Evolutionary conservation across 2,888 invertebrate species (phyloP), one percentile per base, ranked within the genome.

Genomic region (Psylliodes chrysocephalus): DNA sequence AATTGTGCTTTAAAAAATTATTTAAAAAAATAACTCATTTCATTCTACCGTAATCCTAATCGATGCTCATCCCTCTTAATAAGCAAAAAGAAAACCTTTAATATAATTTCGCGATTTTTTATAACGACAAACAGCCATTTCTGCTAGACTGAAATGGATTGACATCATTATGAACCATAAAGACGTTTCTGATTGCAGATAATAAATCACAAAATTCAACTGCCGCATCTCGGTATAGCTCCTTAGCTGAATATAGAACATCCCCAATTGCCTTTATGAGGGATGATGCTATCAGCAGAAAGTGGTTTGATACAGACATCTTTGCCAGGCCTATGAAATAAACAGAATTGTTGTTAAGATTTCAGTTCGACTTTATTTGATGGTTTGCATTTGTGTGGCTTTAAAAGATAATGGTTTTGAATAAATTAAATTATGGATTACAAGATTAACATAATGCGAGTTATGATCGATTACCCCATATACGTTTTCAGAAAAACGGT

Each of bases 171-270:
- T 44, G 54, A 44, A 14, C 55, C 25, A 55, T 55, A 55, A 55
- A 54, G 30, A n/a, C 44, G 17, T 22, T 25, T 51, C 42, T 51
- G 51, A 59, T 59, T 59, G 47, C 18, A 18, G 40, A 17, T 30
- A 33, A 55, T 55, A 55, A 55, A 55, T 42, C 49, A 42, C 51
- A 22, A n/a, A 61, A 30, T 51, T 25, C 30, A 61, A 62, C 54
- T 49, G n/a, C 17, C 49, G 61, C 25, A 47, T 47, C 47, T 47
- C n/a, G n/a, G 22, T 44, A n/a, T n/a, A 44, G 19, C 19, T 44
- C 22, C 44, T 44, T 54, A 46, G 33, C 35, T 25, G 42, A 49
- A 62, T 33, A 42, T 14, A 57, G 56, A 54, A 55, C 10, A 30
- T 28, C 47, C 42, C 14, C 47, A 47, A 47, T 47, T 28, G 47